These are phyloP conservation scores for Listrodromus nycthemerus DNA, from an alignment of 2,888 invertebrate species.

Conservation along the genomic window DNA sequence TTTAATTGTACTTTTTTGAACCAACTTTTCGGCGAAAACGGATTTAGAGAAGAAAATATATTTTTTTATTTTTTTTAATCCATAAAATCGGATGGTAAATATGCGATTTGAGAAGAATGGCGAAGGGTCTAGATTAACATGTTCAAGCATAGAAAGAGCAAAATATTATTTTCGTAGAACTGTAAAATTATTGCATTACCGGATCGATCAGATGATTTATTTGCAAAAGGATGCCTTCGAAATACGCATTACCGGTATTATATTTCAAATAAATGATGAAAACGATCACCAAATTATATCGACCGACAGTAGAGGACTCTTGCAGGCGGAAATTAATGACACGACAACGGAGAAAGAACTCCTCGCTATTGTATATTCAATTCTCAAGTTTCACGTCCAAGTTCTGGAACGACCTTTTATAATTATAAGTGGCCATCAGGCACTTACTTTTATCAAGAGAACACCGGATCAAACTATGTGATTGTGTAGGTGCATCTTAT, in stretches of 20 bases:
- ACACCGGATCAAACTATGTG: constrained; percentile 33
- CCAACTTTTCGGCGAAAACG: too few species aligned
- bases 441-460: constrained; percentile 69
- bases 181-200: constrained; percentile 53
- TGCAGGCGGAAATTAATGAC: constrained; percentile 30
- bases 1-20: too few species aligned
- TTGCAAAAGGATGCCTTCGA: constrained; percentile 65
- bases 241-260: constrained; percentile 61
- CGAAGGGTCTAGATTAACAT: too few species aligned
- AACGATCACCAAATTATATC: constrained; percentile 60
- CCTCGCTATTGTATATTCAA: constrained; percentile 66
- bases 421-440: constrained; percentile 65
- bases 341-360: constrained; percentile 38
- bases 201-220: constrained; percentile 32
- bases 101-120: too few species aligned
- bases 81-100: too few species aligned
- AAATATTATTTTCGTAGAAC: constrained; percentile 59
- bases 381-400: constrained; percentile 57
- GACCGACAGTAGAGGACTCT: constrained; percentile 68
- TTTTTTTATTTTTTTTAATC: too few species aligned
- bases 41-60: too few species aligned
- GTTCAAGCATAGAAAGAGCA: constrained; percentile 33
- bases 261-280: constrained; percentile 56
- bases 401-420: constrained; percentile 68
- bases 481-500: constrained; percentile 29